Conservation (phyloP, 2,797 vertebrate genomes). For the Thalassophryne amazonica region DNA sequence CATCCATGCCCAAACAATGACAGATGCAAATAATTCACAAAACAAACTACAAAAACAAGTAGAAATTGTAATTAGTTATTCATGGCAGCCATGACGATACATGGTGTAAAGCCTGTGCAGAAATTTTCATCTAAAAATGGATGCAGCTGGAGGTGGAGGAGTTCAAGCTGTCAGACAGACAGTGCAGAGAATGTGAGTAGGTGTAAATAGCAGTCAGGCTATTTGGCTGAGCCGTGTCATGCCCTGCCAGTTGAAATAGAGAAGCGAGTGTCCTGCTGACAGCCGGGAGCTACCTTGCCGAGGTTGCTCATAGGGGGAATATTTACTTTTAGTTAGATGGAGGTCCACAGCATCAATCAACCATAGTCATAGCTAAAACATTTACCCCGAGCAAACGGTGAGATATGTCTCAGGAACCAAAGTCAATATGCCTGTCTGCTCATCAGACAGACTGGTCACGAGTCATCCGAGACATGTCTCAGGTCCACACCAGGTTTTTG, state of each 20-base stretch:
- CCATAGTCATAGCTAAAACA: slow-evolving; percentile 51
- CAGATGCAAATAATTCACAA: background rate
- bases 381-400: slow-evolving; percentile 59
- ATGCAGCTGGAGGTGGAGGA: slow-evolving; percentile 14
- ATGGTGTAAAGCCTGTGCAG: slow-evolving; percentile 8
- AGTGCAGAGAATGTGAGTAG: slow-evolving; percentile 25
- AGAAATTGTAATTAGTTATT: slow-evolving; percentile 24
- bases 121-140: slow-evolving; percentile 14
- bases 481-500: slow-evolving; percentile 31
- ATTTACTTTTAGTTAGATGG: slow-evolving; percentile 49
- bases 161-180: slow-evolving; percentile 34
- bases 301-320: slow-evolving; percentile 28
- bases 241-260: slow-evolving; percentile 45
- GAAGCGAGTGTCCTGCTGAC: slow-evolving; percentile 35
- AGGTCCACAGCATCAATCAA: slow-evolving; percentile 50
- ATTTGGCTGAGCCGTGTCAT: slow-evolving; percentile 40
- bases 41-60: too few relatives aligned
- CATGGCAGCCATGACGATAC: slow-evolving; percentile 19
- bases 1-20: background rate
- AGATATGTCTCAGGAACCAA: slow-evolving; percentile 54
- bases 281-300: slow-evolving; percentile 27
- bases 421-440: slow-evolving; percentile 55
- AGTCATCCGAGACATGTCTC: slow-evolving; percentile 34
- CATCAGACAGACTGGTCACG: slow-evolving; percentile 12
- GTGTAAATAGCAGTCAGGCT: slow-evolving; percentile 34